Percentiles rank a stretch among this genome's conserved stretches.
Evolutionary conservation across 1,140 invertebrate species (phyloP).

Genomic region (Pinna nobilis): DNA sequence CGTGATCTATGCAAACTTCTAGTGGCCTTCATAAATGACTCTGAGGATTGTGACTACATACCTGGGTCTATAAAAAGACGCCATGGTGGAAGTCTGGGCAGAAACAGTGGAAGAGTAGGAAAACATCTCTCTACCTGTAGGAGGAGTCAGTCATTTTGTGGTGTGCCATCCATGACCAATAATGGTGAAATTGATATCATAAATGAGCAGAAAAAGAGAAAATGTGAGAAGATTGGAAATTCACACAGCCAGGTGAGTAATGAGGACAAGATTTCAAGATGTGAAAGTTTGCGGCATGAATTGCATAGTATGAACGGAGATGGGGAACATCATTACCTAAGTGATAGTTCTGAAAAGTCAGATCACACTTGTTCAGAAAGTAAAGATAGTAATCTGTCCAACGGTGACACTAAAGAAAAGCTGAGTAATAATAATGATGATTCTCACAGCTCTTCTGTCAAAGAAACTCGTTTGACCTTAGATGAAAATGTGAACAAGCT

Average conservation of each 20-base stretch:
- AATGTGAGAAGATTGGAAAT: not conserved
- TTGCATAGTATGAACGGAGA: not conserved
- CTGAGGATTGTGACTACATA: no score
- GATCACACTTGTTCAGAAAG: not conserved
- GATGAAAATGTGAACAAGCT: not conserved
- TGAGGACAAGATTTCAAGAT: not conserved
- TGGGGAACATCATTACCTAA: not conserved
- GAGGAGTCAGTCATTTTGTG: constrained; percentile 51
- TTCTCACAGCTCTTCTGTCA: no score
- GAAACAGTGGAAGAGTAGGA: constrained; percentile 30
- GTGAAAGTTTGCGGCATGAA: not conserved
- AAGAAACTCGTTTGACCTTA: not conserved
- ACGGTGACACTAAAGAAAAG: not conserved
- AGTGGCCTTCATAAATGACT: constrained; percentile 30
- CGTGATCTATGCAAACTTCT: constrained; percentile 67
- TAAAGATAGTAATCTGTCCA: constrained; percentile 2
- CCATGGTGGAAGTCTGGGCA: constrained; percentile 43
- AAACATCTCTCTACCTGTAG: constrained; percentile 40
- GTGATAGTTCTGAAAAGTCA: not conserved
- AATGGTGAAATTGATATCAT: not conserved
- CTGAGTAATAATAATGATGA: not conserved
- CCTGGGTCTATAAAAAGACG: constrained; percentile 53
- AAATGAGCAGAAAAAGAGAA: not conserved
- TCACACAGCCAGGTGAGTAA: not conserved
- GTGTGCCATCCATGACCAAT: constrained; percentile 11